Base-by-base conservation (phyloP, 2,888 invertebrate genomes). In the Griposia aprilina region DNA sequence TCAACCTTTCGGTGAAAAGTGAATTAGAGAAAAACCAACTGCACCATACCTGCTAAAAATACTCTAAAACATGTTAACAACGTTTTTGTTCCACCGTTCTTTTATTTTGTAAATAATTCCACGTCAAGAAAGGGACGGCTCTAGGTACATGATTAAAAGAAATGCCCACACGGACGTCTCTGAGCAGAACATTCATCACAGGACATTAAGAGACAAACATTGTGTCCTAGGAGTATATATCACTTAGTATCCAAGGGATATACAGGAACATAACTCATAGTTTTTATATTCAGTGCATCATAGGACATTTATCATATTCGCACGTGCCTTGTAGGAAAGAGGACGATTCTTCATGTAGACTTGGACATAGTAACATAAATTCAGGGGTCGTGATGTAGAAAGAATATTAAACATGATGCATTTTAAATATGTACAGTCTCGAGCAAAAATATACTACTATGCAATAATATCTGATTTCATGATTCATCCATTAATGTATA, bases 231-330 rank as follows among this genome's bases (percentile, higher is more conserved):
- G 57, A 50, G 48, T 57, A 62, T 71, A 55, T 59, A 65, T 74
- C 59, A 30, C 66, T 62, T 48, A 69, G 60, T 45, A 60, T 41
- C 30, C 66, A 36, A 36, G 26, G 52, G 17, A 48, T 66, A n/a
- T 41, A 59, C 26, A 26, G 5, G 26, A n/a, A 63, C 41, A 82
- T 75, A 5, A 82, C 55, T 82, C 82, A 81, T 50, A 55, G n/a
- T 62, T 67, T 60, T 59, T 70, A 62, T 73, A 68, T 87, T 73
- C 76, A 74, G 57, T 78, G 62, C 65, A 76, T 60, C 20, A 36
- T 36, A 11, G 17, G 26, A 63, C 86, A 82, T 88, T 77, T 70
- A 73, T 88, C 81, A 74, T 73, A 55, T 73, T 71, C 45, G 30
- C 69, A 57, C 67, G 65, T 66, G 69, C 45, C 52, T 78, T 50